Evolutionary conservation across 2,113 vertebrate species (phyloP).

Genomic region (Ictalurus punctatus): DNA sequence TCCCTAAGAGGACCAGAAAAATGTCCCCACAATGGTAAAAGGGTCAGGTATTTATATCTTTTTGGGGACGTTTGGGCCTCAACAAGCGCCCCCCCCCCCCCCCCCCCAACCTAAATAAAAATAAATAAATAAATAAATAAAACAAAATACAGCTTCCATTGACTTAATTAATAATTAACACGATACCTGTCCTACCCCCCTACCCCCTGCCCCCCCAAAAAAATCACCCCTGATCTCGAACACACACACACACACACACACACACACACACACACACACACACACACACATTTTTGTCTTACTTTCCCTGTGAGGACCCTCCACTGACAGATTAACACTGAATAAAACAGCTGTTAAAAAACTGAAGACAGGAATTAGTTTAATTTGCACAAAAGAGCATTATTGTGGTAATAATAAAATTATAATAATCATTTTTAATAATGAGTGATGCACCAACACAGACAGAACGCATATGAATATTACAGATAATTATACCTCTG

Average conservation of each 20-base stretch:
- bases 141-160: neutral
- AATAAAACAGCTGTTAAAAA: constrained; percentile 49
- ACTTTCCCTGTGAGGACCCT: neutral
- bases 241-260: too few relatives aligned
- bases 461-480: neutral
- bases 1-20: neutral
- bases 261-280: neutral
- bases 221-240: too few relatives aligned
- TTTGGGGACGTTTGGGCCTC: too few relatives aligned
- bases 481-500: constrained; percentile 25
- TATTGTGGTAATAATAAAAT: neutral
- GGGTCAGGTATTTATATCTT: too few relatives aligned
- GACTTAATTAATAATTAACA: neutral
- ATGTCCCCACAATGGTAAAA: neutral
- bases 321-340: constrained; percentile 7
- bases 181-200: neutral
- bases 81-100: too few relatives aligned
- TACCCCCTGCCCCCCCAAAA: too few relatives aligned
- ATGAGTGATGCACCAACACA: constrained; percentile 7
- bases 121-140: neutral
- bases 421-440: constrained; percentile 18
- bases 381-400: constrained; percentile 25
- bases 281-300: neutral
- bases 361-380: constrained; percentile 28
- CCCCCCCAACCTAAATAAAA: neutral